Evolutionary conservation across 2,888 invertebrate genomes (phyloP).

Genomic region (Hypselothyrea guttata): DNA sequence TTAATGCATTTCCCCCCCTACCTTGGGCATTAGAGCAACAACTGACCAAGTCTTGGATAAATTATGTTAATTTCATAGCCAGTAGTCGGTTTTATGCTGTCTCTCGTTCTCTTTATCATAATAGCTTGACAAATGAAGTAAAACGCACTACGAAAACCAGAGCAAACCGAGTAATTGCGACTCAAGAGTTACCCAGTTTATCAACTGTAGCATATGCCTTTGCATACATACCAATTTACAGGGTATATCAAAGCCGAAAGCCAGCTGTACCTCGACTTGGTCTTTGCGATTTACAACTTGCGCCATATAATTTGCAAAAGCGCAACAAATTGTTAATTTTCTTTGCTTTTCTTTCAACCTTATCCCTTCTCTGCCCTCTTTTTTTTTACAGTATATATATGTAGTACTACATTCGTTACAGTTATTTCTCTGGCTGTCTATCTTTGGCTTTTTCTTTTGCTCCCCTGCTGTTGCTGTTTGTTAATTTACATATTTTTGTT

Average conservation of each 20-base stretch:
- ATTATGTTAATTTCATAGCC: conserved; percentile 67
- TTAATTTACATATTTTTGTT: conserved; percentile 70
- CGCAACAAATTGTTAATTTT: conserved; percentile 77
- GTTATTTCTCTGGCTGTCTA: conserved; percentile 19
- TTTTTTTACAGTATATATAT: too few species aligned
- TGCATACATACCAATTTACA: not conserved
- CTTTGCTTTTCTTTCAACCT: conserved; percentile 37
- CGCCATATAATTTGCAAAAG: conserved; percentile 65
- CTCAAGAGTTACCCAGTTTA: conserved; percentile 8
- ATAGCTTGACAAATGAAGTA: conserved; percentile 64
- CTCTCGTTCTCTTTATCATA: conserved; percentile 26
- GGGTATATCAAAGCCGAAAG: conserved; percentile 32
- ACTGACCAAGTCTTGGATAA: conserved; percentile 54
- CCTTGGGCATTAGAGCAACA: conserved; percentile 7
- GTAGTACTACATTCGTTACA: not conserved
- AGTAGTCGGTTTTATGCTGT: conserved; percentile 32
- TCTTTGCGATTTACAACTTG: conserved; percentile 33
- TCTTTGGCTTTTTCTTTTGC: conserved; percentile 29
- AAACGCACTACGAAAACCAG: conserved; percentile 17
- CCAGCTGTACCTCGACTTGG: conserved; percentile 40
- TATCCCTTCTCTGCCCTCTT: not conserved
- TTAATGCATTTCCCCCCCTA: too few species aligned
- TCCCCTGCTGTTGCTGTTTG: conserved; percentile 4
- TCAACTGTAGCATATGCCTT: not conserved
- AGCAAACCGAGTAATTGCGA: not conserved